Base-by-base conservation (phyloP, 64 coral and sea anemone species). In the Trachythela sp. region DNA sequence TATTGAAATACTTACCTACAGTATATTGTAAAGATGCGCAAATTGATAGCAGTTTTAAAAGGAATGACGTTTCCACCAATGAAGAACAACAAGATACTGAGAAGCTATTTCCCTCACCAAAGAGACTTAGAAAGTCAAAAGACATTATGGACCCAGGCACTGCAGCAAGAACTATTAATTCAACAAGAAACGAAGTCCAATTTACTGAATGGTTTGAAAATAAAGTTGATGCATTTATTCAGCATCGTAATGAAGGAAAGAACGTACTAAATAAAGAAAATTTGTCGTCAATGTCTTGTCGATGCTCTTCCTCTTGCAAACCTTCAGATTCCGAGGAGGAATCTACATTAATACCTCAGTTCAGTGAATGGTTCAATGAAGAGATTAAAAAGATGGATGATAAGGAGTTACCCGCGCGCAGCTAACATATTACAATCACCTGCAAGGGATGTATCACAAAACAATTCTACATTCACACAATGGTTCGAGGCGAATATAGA, bases 131-230 rank as follows among this genome's bases (percentile, higher is more conserved):
- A 27, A 64, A 64, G 0, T 64, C 24, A 26, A 64, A 5, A 52
- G 49, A 52, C 22, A 8, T 1, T 2, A 52, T 52, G 22, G 49
- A 52, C 22, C 2, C 9, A 15, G 49, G 9, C 56, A 20, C 2
- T n/a, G 29, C 3, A 77, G 26, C 75, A 36, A 17, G 34, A 17
- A 15, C 8, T 29, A 39, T 8, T 80, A 30, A 80, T 39, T 17
- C 31, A 2, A 37, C 17, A 37, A 80, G 35, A 15, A 36, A 38
- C 8, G 75, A 36, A 0, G 37, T 80, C 4, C 33, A 80, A 36
- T 80, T 80, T 80, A 37, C 75, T 80, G 20, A 80, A 39, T 80
- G 75, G 75, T 35, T 80, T 15, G 33, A 80, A 37, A 22, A 39
- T 80, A 9, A 80, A 36, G 75, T 80, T 80, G 75, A 80, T 35